A percentile compares a stretch with the other conserved stretches of the same genome.
phyloP scores from a whole-genome alignment of 2,888 invertebrate genomes.

The Drosophila longiperda region DNA sequence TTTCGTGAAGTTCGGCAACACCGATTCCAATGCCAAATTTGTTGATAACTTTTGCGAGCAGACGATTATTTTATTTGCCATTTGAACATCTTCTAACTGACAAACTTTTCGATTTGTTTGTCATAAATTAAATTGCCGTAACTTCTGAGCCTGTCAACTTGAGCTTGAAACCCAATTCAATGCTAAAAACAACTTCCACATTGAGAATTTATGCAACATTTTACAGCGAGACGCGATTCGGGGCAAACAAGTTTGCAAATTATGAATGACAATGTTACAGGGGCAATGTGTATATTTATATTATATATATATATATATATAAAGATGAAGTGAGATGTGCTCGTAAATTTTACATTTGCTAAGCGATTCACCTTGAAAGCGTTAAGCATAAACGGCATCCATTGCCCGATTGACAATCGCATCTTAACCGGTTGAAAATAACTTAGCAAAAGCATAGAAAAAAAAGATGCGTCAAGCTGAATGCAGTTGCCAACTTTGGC shows the following conservation, averaged over 20 bases:
- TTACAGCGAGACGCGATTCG: conserved; percentile 1
- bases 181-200: conserved; percentile 26
- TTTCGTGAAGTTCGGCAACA: neutral
- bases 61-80: conserved; percentile 9
- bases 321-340: conserved; percentile 11
- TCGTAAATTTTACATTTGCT: conserved; percentile 59
- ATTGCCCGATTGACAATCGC: conserved; percentile 45
- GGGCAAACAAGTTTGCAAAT: conserved; percentile 65
- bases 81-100: conserved; percentile 7
- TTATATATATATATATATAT: conserved; percentile 1
- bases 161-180: conserved; percentile 48
- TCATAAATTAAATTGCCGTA: conserved; percentile 58
- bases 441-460: conserved; percentile 29
- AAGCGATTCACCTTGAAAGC: conserved; percentile 67
- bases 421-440: conserved; percentile 66
- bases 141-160: conserved; percentile 36
- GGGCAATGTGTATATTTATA: conserved; percentile 27
- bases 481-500: conserved; percentile 31
- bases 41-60: conserved; percentile 14
- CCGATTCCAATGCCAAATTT: conserved; percentile 1
- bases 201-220: conserved; percentile 33
- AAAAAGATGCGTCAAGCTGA: conserved; percentile 35
- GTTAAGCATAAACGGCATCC: conserved; percentile 41
- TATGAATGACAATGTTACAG: conserved; percentile 54
- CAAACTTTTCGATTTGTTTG: conserved; percentile 50